Evolutionary conservation across 2,888 invertebrate genomes (phyloP).

Genomic region (Notodromas monacha): DNA sequence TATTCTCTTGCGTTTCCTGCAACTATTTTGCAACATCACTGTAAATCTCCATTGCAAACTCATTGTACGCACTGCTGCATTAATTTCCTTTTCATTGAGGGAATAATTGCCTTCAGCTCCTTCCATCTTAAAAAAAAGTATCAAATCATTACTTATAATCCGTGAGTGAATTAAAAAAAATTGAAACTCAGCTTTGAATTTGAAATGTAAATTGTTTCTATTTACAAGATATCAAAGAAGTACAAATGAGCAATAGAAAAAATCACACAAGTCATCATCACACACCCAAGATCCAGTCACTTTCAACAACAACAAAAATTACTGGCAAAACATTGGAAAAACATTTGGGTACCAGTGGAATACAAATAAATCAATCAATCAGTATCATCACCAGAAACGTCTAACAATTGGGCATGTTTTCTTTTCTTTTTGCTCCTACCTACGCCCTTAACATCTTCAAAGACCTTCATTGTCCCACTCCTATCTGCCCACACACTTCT

Average conservation of each 20-base stretch:
- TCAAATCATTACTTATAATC: not conserved
- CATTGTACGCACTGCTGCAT: conserved; percentile 1
- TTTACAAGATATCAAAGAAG: not conserved
- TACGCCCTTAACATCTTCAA: conserved; percentile 1
- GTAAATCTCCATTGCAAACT: conserved; percentile 1
- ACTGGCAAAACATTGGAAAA: not conserved
- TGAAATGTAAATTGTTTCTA: not conserved
- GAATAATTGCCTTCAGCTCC: not conserved
- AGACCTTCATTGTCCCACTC: not conserved
- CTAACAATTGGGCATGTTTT: not conserved
- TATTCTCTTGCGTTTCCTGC: conserved; percentile 1
- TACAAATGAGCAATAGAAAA: not conserved
- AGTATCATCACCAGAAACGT: not conserved
- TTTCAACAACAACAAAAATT: not conserved
- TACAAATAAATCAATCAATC: not conserved
- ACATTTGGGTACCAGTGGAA: not conserved
- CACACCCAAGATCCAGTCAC: not conserved
- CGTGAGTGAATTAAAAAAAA: not conserved
- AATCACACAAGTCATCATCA: not conserved
- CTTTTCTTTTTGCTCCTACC: not conserved
- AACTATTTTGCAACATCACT: not conserved
- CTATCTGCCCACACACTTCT: conserved; percentile 1
- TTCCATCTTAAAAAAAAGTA: conserved; percentile 1
- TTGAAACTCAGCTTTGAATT: not conserved
- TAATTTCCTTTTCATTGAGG: conserved; percentile 1